These are phyloP conservation scores for Alligator mississippiensis DNA, from an alignment of 2,113 vertebrate genomes.

Conservation along the genomic window DNA sequence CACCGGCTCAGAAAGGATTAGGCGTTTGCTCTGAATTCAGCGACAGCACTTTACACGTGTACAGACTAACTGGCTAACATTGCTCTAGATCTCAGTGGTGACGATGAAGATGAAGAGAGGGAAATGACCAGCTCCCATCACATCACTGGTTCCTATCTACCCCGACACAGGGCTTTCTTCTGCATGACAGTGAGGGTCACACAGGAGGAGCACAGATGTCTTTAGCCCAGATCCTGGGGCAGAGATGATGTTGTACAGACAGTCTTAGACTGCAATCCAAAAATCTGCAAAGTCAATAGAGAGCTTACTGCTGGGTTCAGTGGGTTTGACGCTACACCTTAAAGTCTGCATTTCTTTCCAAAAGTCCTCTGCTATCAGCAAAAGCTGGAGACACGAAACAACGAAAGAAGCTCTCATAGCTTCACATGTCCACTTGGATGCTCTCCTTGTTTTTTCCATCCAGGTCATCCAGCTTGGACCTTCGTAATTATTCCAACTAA, in stretches of 20 bases:
- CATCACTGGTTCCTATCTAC: background rate
- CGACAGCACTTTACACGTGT: background rate
- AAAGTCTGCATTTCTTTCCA: background rate
- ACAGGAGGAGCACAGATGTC: background rate
- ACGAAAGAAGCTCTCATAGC: rapidly evolving
- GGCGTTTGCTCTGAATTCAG: background rate
- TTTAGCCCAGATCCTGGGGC: rapidly evolving
- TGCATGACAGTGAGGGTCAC: rapidly evolving
- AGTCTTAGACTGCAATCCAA: background rate
- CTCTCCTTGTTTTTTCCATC: background rate
- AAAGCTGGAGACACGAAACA: background rate
- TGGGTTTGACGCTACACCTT: background rate
- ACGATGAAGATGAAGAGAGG: background rate
- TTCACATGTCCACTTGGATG: background rate
- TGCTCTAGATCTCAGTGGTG: rapidly evolving
- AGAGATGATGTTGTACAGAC: background rate
- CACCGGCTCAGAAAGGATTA: background rate
- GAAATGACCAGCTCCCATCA: background rate
- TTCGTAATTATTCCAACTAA: background rate
- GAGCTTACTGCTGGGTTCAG: background rate
- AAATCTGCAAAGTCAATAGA: background rate
- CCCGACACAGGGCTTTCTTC: background rate
- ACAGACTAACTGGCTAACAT: background rate
- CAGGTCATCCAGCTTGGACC: background rate
- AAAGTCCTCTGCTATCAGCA: background rate